Base-by-base conservation (phyloP, 1,140 invertebrate genomes). In the Trichonephila inaurata region DNA sequence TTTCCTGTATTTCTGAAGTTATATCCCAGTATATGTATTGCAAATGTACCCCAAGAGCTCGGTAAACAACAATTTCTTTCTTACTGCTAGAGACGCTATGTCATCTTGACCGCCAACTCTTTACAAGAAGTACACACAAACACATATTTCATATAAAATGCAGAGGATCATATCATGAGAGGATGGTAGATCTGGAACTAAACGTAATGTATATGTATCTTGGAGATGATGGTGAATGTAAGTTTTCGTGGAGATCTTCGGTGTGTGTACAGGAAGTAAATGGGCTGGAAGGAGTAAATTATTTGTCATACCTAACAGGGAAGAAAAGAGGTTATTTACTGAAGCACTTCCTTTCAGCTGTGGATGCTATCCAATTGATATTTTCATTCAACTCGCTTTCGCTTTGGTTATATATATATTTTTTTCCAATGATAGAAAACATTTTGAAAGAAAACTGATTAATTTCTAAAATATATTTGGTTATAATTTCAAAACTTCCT, bases 61-160 rank as follows among this genome's bases (percentile, higher is more conserved):
- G 8, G 82, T n/a, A 83, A 83, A 83, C 82, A 83, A 60, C 7
- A 1, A 21, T 24, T 24, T 16, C 44, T 60, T 83, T 83, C 51
- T n/a, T 51, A 21, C n/a, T 6, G 10, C 16, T 60, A 1, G 60
- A 7, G 28, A 6, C 19, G 5, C 18, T 40, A 87, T 10, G 16
- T 21, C 85, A 28, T 64, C 85, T 64, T 87, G 58, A 87, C 85
- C 58, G 28, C 58, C 16, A 18, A 51, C 58, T 44, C 83, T n/a
- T 51, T 24, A 60, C 28, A 51, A 51, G 5, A 51, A 51, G 51
- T 51, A 10, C 51, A 51, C 51, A 51, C 51, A 51, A 51, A 21
- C 82, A 82, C 77, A 82, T 18, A 83, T 83, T n/a, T 83, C 51
- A 83, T 60, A 40, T 58, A 51, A 60, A 83, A 69, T 69, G 14